Evolutionary conservation across 2,113 vertebrate species (phyloP).

Genomic region (Brachypodius melanocephalos): DNA sequence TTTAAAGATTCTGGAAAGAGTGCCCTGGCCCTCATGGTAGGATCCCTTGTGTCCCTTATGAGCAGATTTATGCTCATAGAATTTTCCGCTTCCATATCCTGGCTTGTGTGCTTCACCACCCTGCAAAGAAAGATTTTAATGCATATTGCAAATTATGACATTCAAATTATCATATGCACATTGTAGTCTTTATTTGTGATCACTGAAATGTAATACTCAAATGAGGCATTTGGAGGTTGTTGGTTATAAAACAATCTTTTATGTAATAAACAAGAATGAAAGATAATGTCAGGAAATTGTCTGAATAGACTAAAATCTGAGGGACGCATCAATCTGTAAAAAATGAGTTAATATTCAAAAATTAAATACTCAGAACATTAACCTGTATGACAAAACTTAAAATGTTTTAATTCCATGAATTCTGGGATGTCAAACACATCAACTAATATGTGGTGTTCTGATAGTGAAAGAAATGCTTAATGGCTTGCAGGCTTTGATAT

Average conservation of each 20-base stretch:
- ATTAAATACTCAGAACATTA: not conserved
- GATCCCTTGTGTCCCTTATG: slow-evolving; percentile 88
- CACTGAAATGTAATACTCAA: not conserved
- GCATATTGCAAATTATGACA: not conserved
- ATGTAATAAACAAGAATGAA: not conserved
- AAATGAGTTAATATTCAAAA: not conserved
- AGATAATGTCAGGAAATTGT: not conserved
- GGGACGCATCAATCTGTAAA: slow-evolving; percentile 14
- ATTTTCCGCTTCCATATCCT: slow-evolving; percentile 76
- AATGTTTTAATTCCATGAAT: not conserved
- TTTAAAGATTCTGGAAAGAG: slow-evolving; percentile 96
- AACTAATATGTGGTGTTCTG: not conserved
- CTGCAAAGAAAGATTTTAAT: slow-evolving; percentile 68
- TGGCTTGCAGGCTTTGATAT: not conserved
- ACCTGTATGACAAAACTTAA: not conserved
- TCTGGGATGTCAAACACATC: not conserved
- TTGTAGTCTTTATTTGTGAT: not conserved
- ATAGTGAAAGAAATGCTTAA: not conserved
- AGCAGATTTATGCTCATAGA: slow-evolving; percentile 76
- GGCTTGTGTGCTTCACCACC: slow-evolving; percentile 81
- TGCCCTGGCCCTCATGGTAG: slow-evolving; percentile 86
- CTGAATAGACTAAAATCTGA: not conserved
- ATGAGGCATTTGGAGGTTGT: not conserved
- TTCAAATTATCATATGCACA: not conserved
- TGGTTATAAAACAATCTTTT: not conserved